Base-by-base conservation (phyloP, 2,113 vertebrate genomes). In the Ancistrus triradiatus region DNA sequence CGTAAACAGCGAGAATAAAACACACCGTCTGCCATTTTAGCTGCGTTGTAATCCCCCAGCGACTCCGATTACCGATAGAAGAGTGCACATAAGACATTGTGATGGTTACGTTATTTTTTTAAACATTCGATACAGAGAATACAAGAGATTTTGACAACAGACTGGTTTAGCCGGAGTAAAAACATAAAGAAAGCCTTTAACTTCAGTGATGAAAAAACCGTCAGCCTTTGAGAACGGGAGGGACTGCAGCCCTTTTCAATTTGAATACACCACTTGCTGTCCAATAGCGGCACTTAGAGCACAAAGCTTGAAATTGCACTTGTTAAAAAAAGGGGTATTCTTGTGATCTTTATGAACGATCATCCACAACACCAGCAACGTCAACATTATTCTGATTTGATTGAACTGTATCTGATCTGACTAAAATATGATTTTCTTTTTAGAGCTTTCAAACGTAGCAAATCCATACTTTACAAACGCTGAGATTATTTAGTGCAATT, bases 211-310 rank as follows among this genome's bases (percentile, higher is more conserved):
- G 9, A 10, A 44, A 22, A 14, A 10, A 1, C 6, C 38, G 13
- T 4, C 13, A 9, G 11, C n/a, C n/a, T 3, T 14, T 42, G 14
- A n/a, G 11, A n/a, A 14, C 14, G 10, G 35, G 35, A 38, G 35
- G 40, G 15, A 15, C 19, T 3, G 19, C 11, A 35, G 10, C 1
- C 2, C 4, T 38, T 38, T 38, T 7, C 7, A 3, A 2, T 11
- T 13, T 8, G 13, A 7, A 3, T 38, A 38, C 35, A 38, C 2
- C 4, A 24, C 22, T 2, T 37, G 84, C 83, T 86, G 86, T 85
- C 78, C 85, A 85, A 90, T 87, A 90, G 88, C 87, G 88, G 85
- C 88, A 78, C 89, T 77, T 73, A 87, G 78, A 86, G 89, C 87
- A 75, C 77, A 80, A 78, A 75, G 81, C 80, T 83, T 87, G 87